phyloP scores from a whole-genome alignment of 2,113 vertebrate species.

The Phaethornis superciliosus region DNA sequence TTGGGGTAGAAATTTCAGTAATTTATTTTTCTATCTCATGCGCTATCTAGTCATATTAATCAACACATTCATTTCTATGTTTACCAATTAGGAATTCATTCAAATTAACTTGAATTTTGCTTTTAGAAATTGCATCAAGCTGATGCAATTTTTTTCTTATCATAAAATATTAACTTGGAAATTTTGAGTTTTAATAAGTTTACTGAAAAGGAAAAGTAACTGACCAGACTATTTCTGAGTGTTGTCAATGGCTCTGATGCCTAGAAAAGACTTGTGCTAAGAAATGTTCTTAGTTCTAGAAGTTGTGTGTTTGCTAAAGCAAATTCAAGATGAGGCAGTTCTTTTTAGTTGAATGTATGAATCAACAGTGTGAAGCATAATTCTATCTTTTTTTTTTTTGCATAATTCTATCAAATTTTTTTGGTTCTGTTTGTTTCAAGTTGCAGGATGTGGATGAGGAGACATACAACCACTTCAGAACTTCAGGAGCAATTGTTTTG shows the following conservation, averaged over 20 bases:
- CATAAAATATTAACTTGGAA: neutral
- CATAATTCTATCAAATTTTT: neutral
- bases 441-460: neutral
- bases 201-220: neutral
- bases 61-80: neutral
- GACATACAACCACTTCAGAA: neutral
- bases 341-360: neutral
- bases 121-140: neutral
- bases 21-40: neutral
- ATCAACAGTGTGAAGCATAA: neutral
- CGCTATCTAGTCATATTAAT: neutral
- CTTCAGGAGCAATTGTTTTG: neutral
- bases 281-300: neutral
- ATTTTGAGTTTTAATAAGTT: neutral
- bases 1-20: neutral
- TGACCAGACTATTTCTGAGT: neutral
- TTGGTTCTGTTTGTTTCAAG: neutral
- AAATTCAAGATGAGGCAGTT: neutral
- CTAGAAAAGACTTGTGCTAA: neutral
- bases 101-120: neutral
- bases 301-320: neutral
- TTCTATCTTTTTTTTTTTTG: neutral
- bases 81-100: neutral
- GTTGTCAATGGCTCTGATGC: neutral
- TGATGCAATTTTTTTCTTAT: neutral